These are phyloP conservation scores for Camponotus floridanus DNA, from an alignment of 1,140 invertebrate species.

Conservation along the genomic window DNA sequence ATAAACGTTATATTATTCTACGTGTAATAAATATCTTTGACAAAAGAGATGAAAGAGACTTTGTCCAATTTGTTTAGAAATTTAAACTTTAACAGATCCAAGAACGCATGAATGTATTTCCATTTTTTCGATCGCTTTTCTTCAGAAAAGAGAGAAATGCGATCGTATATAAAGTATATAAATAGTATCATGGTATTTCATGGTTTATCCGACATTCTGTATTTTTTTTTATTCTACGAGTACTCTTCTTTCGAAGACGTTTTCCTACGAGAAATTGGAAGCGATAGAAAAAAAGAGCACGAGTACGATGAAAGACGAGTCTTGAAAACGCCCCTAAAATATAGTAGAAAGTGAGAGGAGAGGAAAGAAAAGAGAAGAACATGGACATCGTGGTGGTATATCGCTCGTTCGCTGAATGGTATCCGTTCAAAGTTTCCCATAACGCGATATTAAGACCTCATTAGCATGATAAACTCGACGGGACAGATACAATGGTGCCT, in stretches of 20 bases:
- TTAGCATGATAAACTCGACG: constrained; percentile 65
- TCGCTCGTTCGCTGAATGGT: constrained; percentile 56
- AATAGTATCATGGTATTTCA: background rate
- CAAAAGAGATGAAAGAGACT: background rate
- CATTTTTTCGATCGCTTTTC: constrained; percentile 11
- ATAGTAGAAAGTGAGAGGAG: constrained; percentile 19
- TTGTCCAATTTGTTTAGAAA: background rate
- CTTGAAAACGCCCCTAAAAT: constrained; percentile 47
- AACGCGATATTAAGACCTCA: constrained; percentile 68
- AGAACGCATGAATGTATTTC: constrained; percentile 8
- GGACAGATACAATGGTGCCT: constrained; percentile 61
- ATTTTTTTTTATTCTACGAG: constrained; percentile 2
- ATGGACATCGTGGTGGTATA: constrained; percentile 1
- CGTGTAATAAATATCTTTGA: constrained; percentile 40
- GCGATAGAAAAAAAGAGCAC: constrained; percentile 13
- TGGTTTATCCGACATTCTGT: constrained; percentile 2
- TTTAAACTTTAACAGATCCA: constrained; percentile 10
- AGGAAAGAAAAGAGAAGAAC: background rate
- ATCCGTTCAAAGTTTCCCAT: constrained; percentile 65
- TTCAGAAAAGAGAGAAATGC: background rate
- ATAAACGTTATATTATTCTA: constrained; percentile 27
- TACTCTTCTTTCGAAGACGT: background rate
- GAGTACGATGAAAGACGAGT: constrained; percentile 54
- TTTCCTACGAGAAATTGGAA: constrained; percentile 48
- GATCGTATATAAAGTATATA: constrained; percentile 22